Evolutionary conservation across 64 coral and sea anemone species (phyloP), one percentile per base, ranked within the genome.

Genomic region (Acropora yongei): DNA sequence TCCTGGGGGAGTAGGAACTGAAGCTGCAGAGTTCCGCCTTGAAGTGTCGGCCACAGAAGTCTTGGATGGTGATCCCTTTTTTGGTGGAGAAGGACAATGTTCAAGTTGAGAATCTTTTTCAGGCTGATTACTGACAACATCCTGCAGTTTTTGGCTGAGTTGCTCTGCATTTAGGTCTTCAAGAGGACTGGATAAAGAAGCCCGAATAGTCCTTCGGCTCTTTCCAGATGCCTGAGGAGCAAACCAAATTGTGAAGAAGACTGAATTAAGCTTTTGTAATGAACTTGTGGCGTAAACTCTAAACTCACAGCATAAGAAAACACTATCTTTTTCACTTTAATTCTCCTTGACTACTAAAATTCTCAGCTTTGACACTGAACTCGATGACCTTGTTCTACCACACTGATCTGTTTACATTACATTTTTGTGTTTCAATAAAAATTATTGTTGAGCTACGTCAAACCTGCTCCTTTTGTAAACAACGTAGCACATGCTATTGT

Each of bases 61-160:
- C 0, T 73, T 58, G 6, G 82, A 94, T 75, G 83, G 71, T 43
- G 91, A 91, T 43, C 65, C 51, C 7, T 72, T 88, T 73, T 93
- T 97, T 17, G 95, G 95, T 65, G 95, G 95, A 40, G 92, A 97
- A n/a, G 95, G 95, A 16, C 88, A 84, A 79, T 94, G 69, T 78
- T 75, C 79, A 47, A 43, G 20, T 41, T 73, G 49, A 20, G 14
- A 0, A 6, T 94, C 87, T 85, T 20, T 85, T 11, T 49, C 82
- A 19, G 20, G 20, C 13, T 82, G 82, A n/a, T 57, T 14, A 19
- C 69, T 68, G 1, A 13, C 82, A 85, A 39, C 45, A 48, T 85
- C 66, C 69, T 16, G 82, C 5, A 85, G 65, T 45, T 85, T 85
- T 20, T 85, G 82, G 11, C 49, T 85, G 63, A 85, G 82, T 48